Evolutionary conservation across 1,140 invertebrate species (phyloP).

Genomic region (Wiebesia pumilae): DNA sequence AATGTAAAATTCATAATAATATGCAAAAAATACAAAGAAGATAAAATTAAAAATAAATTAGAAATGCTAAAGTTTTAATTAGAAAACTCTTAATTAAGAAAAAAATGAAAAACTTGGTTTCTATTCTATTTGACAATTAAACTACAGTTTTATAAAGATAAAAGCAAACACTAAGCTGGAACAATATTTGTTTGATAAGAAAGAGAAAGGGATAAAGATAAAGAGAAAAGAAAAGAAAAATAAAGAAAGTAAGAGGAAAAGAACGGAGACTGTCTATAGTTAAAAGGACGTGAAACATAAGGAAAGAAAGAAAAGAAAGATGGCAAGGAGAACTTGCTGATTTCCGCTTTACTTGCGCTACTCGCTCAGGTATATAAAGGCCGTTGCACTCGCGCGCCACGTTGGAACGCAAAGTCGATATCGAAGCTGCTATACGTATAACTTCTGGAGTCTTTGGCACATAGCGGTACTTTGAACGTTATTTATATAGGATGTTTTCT

Average conservation of each 20-base stretch:
- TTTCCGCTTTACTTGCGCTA: background rate
- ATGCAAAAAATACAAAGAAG: no score
- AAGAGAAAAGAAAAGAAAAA: background rate
- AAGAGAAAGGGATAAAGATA: background rate
- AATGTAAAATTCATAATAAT: no score
- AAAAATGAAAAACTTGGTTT: no score
- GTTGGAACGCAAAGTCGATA: background rate
- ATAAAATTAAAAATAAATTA: no score
- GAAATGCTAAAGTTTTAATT: no score
- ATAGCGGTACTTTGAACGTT: conserved; percentile 57
- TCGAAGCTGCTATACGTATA: conserved; percentile 5
- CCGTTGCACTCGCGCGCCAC: conserved; percentile 62
- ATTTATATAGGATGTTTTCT: conserved; percentile 42
- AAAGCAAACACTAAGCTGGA: no score
- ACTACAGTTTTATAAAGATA: no score
- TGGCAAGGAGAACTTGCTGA: conserved; percentile 16
- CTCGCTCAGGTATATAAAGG: conserved; percentile 59
- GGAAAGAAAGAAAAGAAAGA: background rate
- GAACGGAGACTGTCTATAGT: background rate
- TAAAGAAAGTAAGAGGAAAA: conserved; percentile 7
- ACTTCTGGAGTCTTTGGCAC: background rate
- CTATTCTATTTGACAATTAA: no score
- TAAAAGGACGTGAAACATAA: no score
- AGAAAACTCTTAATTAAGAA: no score
- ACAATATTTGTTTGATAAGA: no score